Percentiles rank a stretch among this genome's conserved stretches.
These are phyloP conservation scores for Thunnus maccoyii DNA, from an alignment of 2,113 vertebrate genomes.

Conservation along the genomic window DNA sequence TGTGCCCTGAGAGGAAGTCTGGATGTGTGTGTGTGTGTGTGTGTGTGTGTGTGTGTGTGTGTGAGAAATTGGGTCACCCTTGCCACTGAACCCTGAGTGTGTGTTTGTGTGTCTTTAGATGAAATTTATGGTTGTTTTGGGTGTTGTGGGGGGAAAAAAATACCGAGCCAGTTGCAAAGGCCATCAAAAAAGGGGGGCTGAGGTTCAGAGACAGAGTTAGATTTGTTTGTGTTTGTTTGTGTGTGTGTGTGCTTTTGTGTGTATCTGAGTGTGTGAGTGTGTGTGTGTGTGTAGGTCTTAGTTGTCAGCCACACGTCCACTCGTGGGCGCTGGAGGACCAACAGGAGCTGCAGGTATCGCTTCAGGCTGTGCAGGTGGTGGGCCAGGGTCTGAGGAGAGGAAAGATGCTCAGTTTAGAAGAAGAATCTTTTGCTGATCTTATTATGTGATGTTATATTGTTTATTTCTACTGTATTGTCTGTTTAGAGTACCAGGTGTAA, in stretches of 20 bases:
- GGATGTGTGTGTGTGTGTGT: constrained; percentile 37
- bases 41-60: constrained; percentile 11
- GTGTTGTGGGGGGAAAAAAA: constrained; percentile 42
- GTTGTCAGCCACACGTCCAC: constrained; percentile 82
- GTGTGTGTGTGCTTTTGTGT: constrained; percentile 46
- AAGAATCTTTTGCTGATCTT: too few species aligned
- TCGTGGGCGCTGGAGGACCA: constrained; percentile 83
- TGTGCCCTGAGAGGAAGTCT: constrained; percentile 78
- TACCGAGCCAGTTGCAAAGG: constrained; percentile 69
- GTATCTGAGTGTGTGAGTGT: constrained; percentile 19
- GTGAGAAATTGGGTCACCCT: constrained; percentile 49
- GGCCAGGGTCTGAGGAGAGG: constrained; percentile 68
- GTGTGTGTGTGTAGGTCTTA: constrained; percentile 49
- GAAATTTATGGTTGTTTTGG: constrained; percentile 33
- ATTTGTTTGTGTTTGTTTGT: not conserved
- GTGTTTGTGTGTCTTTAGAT: constrained; percentile 42
- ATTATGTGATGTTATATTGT: too few species aligned
- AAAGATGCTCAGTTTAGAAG: not conserved
- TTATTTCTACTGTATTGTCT: too few species aligned
- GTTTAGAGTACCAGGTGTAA: too few species aligned
- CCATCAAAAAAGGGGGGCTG: constrained; percentile 52
- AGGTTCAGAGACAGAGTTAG: constrained; percentile 54
- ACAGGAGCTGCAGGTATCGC: constrained; percentile 86
- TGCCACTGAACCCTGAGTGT: constrained; percentile 67
- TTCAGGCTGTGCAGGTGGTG: constrained; percentile 85